A percentile compares a stretch with the other conserved stretches of the same genome.
These are phyloP conservation scores for Strix aluco DNA, from an alignment of 2,113 vertebrate species.

Conservation along the genomic window DNA sequence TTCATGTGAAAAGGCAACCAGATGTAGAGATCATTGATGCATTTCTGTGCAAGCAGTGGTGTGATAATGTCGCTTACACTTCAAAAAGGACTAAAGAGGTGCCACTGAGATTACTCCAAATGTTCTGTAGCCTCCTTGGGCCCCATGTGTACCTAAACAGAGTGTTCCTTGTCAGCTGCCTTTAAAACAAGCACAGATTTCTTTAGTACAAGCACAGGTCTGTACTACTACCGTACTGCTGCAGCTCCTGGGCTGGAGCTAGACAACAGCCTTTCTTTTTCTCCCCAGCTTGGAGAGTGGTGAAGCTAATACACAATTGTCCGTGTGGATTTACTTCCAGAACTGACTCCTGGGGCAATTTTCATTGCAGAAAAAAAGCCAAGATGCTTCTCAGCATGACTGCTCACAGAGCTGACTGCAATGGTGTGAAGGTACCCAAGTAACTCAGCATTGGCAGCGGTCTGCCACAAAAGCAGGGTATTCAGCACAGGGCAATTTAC, in stretches of 20 bases:
- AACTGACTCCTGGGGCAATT: background rate
- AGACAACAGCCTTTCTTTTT: background rate
- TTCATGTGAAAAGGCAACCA: background rate
- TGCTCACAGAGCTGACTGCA: background rate
- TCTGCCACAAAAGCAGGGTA: background rate
- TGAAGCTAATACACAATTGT: background rate
- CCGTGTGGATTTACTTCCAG: background rate
- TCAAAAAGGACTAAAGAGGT: background rate
- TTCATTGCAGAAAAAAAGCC: background rate
- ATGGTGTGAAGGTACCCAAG: background rate
- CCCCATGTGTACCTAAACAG: background rate
- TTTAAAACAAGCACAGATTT: background rate
- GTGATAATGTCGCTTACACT: background rate
- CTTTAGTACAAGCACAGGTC: background rate
- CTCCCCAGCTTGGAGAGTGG: background rate
- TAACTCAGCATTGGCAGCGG: background rate
- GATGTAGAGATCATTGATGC: background rate
- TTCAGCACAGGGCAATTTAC: background rate
- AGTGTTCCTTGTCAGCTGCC: background rate
- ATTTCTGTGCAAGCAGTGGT: background rate
- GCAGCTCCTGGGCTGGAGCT: background rate
- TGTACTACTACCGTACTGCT: background rate
- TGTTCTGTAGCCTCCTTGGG: background rate
- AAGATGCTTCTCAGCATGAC: fast-evolving
- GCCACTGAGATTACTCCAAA: background rate